Conservation (phyloP, 1,140 invertebrate genomes). For the Frieseomelitta varia region DNA sequence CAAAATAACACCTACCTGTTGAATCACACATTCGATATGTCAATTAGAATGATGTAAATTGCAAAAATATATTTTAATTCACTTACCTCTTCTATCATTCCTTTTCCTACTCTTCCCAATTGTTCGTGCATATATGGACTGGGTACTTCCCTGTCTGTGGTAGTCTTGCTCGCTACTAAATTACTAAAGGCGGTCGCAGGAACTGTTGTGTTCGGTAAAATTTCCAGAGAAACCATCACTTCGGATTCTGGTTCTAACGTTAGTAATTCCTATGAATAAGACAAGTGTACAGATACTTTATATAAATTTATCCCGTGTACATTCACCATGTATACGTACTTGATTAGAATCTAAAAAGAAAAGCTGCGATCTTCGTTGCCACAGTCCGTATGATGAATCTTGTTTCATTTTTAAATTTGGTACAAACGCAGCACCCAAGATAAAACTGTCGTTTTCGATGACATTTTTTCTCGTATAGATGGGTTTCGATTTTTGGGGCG, state of each 20-base stretch:
- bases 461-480: conserved; percentile 82
- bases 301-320: not conserved
- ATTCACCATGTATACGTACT: conserved; percentile 66
- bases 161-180: conserved; percentile 71
- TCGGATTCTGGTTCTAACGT: conserved; percentile 79
- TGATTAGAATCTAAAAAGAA: conserved; percentile 84
- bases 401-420: conserved; percentile 79
- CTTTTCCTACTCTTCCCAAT: conserved; percentile 67
- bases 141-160: conserved; percentile 64
- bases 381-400: conserved; percentile 78
- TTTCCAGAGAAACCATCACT: conserved; percentile 71
- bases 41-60: conserved; percentile 41
- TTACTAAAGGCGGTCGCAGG: conserved; percentile 75
- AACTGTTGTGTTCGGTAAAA: conserved; percentile 64
- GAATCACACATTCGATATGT: too few relatives aligned
- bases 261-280: conserved; percentile 76
- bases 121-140: conserved; percentile 71
- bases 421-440: conserved; percentile 82
- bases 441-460: conserved; percentile 75
- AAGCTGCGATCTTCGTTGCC: conserved; percentile 84
- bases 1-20: conserved; percentile 37
- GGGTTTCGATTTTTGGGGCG: conserved; percentile 82
- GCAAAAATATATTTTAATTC: conserved; percentile 36
- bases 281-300: conserved; percentile 17
- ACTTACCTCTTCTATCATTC: conserved; percentile 76